Evolutionary conservation across 2,888 invertebrate genomes (phyloP).

Genomic region (Dugesia japonica): DNA sequence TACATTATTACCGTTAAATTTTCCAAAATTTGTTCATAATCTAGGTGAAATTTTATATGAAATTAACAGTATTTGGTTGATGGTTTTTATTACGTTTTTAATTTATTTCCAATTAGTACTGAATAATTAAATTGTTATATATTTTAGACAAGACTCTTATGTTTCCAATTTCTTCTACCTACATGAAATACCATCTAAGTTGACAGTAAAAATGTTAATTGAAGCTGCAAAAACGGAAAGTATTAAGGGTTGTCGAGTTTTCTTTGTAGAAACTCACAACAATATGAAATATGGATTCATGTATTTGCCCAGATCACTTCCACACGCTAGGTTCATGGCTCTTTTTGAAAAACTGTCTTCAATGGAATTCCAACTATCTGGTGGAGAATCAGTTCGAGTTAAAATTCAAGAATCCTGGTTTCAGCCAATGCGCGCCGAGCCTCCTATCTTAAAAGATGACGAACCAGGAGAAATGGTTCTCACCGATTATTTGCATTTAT

Average conservation of each 20-base stretch:
- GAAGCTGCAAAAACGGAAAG: not conserved
- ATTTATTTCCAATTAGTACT: no score
- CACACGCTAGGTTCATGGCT: not conserved
- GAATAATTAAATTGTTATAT: no score
- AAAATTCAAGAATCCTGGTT: not conserved
- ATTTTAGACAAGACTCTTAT: constrained; percentile 1
- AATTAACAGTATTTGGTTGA: no score
- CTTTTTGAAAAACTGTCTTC: not conserved
- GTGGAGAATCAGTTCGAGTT: not conserved
- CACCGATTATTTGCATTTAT: not conserved
- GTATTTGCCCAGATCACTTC: not conserved
- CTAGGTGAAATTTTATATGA: no score
- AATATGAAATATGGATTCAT: constrained; percentile 1
- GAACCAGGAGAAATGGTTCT: not conserved
- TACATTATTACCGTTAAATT: no score
- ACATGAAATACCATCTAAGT: not conserved
- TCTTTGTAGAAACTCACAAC: constrained; percentile 1
- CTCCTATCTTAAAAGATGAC: not conserved
- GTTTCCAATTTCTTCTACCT: not conserved
- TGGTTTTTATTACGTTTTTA: no score
- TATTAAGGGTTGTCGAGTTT: not conserved
- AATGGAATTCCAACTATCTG: not conserved
- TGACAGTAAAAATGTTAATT: not conserved
- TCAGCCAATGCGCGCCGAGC: not conserved
- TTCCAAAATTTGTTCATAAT: no score